Base-by-base conservation (phyloP, 2,113 vertebrate species). In the Talpa occidentalis region DNA sequence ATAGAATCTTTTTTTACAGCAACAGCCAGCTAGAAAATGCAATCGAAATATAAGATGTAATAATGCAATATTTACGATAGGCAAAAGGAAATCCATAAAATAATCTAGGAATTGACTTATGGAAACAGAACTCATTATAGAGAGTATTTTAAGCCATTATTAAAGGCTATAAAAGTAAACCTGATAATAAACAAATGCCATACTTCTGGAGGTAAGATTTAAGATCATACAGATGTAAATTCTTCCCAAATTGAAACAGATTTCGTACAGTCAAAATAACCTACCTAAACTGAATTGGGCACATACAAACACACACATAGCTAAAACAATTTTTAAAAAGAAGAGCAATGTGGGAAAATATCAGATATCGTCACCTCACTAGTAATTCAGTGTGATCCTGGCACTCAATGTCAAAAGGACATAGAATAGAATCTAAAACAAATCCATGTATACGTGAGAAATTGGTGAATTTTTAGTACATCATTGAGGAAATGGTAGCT, bases 341-440 rank as follows among this genome's bases (percentile, higher is more conserved):
- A 84, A 77, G 44, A 86, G 1, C 0, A 16, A 73, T 35, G 54
- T 70, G 24, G 49, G 35, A 24, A 73, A 95, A 74, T 30, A 40
- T 74, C 14, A 74, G 37, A 74, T 82, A 66, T 47, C 62, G 12
- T 42, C 67, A 82, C 37, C 28, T 74, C 79, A 35, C 8, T 90
- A 72, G 26, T 83, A 66, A 94, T 52, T 64, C 52, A 44, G 17
- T 37, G 9, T 62, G 14, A 66, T 78, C 49, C 16, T 40, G 30
- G 6, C n/a, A 73, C 22, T 89, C 88, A 77, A 69, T 86, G 8
- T 16, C 37, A 85, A 78, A n/a, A 80, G 74, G 6, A 4, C 19
- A 64, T 8, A 54, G 60, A 94, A 30, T 70, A 59, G 19, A 66
- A n/a, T 83, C 32, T 82, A 73, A 94, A 90, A 86, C 49, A 93